Conservation (phyloP, 2,888 invertebrate genomes). For the Leptinotarsa peninsularis region DNA sequence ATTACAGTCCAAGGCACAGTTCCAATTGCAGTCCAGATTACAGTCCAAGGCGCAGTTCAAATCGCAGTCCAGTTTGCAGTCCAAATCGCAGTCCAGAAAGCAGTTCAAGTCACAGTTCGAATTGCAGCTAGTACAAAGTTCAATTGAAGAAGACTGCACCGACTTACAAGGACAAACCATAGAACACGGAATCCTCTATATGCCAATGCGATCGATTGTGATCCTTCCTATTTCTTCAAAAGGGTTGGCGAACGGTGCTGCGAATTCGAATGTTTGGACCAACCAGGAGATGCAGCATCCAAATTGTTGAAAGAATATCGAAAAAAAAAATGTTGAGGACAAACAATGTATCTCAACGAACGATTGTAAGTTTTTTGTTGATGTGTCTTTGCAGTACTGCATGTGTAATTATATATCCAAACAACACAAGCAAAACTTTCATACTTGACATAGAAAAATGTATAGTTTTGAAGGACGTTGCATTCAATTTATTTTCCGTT, state of each 20-base stretch:
- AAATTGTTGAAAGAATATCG: slow-evolving; percentile 59
- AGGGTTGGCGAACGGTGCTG: slow-evolving; percentile 88
- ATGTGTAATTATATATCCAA: not conserved
- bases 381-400: not conserved
- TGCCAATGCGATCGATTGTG: slow-evolving; percentile 87
- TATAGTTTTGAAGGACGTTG: no score
- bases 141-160: slow-evolving; percentile 79
- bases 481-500: no score
- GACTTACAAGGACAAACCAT: slow-evolving; percentile 86
- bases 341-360: not conserved
- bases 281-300: slow-evolving; percentile 73
- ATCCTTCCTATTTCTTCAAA: slow-evolving; percentile 88
- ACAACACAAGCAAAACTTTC: no score
- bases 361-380: not conserved
- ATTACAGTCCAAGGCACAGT: no score
- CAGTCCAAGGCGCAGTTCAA: no score
- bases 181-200: slow-evolving; percentile 83
- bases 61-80: no score
- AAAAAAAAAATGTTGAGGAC: slow-evolving; percentile 38
- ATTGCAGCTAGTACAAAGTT: not conserved
- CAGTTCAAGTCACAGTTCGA: no score
- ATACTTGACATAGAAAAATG: no score
- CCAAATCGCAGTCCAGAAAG: no score
- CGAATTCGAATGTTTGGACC: slow-evolving; percentile 89
- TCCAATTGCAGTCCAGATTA: no score